These are phyloP conservation scores for Cyprinus carpio DNA, from an alignment of 2,113 vertebrate species.

Conservation along the genomic window DNA sequence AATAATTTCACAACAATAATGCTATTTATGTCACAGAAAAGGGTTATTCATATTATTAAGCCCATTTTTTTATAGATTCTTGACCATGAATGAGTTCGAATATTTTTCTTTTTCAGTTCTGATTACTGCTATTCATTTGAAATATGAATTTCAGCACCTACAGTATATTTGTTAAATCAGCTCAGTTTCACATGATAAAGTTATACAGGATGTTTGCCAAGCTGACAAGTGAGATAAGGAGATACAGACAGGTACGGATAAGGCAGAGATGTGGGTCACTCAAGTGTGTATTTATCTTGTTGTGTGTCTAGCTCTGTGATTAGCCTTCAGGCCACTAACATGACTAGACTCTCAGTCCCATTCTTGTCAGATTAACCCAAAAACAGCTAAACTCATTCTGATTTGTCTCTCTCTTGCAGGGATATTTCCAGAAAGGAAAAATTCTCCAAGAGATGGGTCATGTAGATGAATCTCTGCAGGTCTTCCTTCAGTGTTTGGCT, in stretches of 20 bases:
- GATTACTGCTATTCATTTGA: background rate
- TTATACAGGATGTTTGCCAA: background rate
- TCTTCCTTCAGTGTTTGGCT: constrained; percentile 89
- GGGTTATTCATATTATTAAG: background rate
- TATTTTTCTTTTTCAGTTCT: background rate
- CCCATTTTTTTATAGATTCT: background rate
- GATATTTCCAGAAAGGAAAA: constrained; percentile 86
- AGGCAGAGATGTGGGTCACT: constrained; percentile 25
- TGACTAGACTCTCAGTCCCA: background rate
- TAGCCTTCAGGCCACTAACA: background rate
- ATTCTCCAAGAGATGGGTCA: constrained; percentile 85
- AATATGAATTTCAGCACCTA: background rate
- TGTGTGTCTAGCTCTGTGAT: background rate
- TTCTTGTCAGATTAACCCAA: constrained; percentile 13
- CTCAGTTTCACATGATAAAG: background rate
- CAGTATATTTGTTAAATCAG: background rate
- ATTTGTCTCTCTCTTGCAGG: constrained; percentile 68
- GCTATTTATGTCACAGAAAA: no score
- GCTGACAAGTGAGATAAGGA: constrained; percentile 13
- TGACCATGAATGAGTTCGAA: background rate
- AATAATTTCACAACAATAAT: no score
- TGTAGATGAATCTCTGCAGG: constrained; percentile 86
- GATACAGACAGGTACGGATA: constrained; percentile 5
- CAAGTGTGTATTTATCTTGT: no score
- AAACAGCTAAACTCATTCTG: background rate